Percentiles rank a stretch among this genome's conserved stretches.
Conservation (phyloP, 2,888 invertebrate species). For the Drosophila parthenogenetica region DNA sequence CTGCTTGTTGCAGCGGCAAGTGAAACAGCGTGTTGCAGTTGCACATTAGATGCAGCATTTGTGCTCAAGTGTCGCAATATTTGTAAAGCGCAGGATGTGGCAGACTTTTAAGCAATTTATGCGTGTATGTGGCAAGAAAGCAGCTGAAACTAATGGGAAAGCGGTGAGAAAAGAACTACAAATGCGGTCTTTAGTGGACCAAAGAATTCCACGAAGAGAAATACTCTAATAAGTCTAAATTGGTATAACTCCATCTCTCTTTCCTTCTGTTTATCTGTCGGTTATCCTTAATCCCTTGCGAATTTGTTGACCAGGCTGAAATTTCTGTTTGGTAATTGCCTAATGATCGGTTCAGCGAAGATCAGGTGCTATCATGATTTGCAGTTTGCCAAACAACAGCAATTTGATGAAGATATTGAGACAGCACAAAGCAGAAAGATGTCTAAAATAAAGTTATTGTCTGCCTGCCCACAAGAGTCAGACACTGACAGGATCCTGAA, state of each 20-base stretch:
- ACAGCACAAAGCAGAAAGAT: constrained; percentile 27
- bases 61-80: constrained; percentile 73
- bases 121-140: constrained; percentile 37
- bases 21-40: constrained; percentile 35
- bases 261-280: background rate
- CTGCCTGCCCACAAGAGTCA: constrained; percentile 59
- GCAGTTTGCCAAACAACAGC: constrained; percentile 42
- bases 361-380: constrained; percentile 74
- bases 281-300: background rate
- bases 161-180: constrained; percentile 7
- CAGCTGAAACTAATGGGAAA: constrained; percentile 34
- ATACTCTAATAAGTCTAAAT: background rate
- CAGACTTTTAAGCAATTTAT: constrained; percentile 57
- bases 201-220: background rate
- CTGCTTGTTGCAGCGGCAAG: constrained; percentile 38
- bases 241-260: background rate
- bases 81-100: constrained; percentile 60
- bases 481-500: constrained; percentile 9
- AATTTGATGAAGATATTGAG: constrained; percentile 53
- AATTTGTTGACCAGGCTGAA: constrained; percentile 7
- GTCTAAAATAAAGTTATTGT: constrained; percentile 68
- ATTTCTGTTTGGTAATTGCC: constrained; percentile 57
- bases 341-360: constrained; percentile 52
- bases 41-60: constrained; percentile 72
- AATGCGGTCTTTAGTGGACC: background rate